A percentile compares a stretch with the other conserved stretches of the same genome.
Evolutionary conservation across 2,113 vertebrate genomes (phyloP).

Genomic region (Muscicapa adusta): DNA sequence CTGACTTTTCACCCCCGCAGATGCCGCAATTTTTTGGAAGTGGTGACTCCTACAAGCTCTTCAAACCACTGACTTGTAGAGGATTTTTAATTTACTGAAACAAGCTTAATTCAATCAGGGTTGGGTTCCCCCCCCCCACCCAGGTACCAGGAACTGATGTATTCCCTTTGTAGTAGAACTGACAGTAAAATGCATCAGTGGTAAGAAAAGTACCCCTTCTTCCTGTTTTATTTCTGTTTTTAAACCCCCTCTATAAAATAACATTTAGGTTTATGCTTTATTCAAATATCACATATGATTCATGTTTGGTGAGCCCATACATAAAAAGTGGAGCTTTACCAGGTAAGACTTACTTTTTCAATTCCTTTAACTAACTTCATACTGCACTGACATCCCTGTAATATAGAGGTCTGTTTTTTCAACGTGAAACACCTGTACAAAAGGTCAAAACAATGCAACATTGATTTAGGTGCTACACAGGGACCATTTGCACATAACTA

Average conservation of each 20-base stretch:
- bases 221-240: constrained; percentile 5
- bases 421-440: background rate
- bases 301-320: background rate
- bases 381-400: background rate
- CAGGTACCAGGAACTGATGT: background rate
- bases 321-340: background rate
- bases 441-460: background rate
- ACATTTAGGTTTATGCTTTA: background rate
- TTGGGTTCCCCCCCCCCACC: rapidly evolving
- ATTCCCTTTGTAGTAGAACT: background rate
- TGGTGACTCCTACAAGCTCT: background rate
- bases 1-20: background rate
- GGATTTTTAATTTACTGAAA: constrained; percentile 31
- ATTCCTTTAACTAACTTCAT: background rate
- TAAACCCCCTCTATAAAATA: background rate
- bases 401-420: background rate
- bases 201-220: background rate
- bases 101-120: background rate
- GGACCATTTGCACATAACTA: background rate
- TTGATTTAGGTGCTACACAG: background rate
- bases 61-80: background rate
- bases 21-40: constrained; percentile 1
- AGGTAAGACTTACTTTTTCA: background rate
- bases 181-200: background rate
- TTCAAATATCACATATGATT: background rate